These are phyloP conservation scores for Fratercula arctica DNA, from an alignment of 2,797 vertebrate species.

Conservation along the genomic window DNA sequence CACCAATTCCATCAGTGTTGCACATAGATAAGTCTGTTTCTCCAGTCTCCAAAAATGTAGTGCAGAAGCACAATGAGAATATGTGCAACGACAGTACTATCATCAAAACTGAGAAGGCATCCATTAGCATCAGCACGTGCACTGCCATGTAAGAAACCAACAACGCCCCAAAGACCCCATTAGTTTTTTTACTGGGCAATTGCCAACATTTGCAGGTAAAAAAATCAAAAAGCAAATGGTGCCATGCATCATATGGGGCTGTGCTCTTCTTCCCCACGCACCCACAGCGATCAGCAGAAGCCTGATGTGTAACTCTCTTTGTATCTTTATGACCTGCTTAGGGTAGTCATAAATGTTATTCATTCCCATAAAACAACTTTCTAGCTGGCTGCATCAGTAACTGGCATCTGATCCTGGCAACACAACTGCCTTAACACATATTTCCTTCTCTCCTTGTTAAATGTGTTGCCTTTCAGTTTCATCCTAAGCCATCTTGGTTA, in stretches of 20 bases:
- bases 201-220: neutral
- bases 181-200: neutral
- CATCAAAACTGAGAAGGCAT: neutral
- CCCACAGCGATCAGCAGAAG: neutral
- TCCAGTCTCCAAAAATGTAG: neutral
- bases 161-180: neutral
- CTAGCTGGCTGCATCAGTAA: conserved; percentile 33
- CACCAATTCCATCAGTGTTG: neutral
- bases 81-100: neutral
- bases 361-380: conserved; percentile 45
- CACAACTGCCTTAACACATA: neutral
- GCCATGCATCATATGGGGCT: neutral
- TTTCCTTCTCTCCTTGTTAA: conserved; percentile 44
- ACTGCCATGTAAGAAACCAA: neutral
- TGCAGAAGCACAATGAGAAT: neutral
- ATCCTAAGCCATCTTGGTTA: conserved; percentile 8
- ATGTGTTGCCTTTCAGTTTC: conserved; percentile 11
- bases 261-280: neutral
- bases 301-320: neutral
- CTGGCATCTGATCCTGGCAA: conserved; percentile 37
- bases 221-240: neutral
- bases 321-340: conserved; percentile 34
- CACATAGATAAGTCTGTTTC: neutral
- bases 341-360: conserved; percentile 36
- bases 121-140: neutral